phyloP scores from a whole-genome alignment of 2,113 vertebrate genomes.

The Calyptomena viridis region DNA sequence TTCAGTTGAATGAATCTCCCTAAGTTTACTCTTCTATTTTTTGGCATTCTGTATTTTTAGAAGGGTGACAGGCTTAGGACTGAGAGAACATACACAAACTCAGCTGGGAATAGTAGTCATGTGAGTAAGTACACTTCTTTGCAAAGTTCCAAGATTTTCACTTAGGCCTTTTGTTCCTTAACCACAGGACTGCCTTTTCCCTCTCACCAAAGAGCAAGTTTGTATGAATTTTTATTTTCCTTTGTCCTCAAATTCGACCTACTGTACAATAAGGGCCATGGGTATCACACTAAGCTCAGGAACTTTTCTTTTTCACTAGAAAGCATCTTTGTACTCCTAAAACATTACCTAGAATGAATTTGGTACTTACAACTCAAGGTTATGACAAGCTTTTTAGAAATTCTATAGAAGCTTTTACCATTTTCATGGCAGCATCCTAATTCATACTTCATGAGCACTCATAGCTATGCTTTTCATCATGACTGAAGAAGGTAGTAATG shows the following conservation, averaged over 20 bases:
- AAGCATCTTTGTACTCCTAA: neutral
- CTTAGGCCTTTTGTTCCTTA: rapidly evolving
- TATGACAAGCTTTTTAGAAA: neutral
- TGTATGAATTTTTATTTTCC: neutral
- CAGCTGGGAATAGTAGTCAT: neutral
- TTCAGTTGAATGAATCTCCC: neutral
- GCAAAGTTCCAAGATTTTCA: neutral
- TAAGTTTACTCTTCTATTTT: neutral
- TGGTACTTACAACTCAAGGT: neutral
- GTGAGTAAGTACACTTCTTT: neutral
- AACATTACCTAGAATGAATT: neutral
- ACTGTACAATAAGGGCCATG: neutral
- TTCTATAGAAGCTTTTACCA: neutral
- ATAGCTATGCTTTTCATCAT: neutral
- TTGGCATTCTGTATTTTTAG: neutral
- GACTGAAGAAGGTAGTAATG: neutral
- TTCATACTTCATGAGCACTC: neutral
- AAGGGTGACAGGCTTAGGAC: neutral
- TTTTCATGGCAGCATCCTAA: neutral
- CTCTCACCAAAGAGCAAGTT: neutral
- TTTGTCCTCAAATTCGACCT: neutral
- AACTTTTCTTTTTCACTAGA: neutral
- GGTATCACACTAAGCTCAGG: neutral
- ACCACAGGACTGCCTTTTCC: neutral
- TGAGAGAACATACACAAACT: neutral